Evolutionary conservation across 2,797 vertebrate genomes (phyloP).

Genomic region (Schizopygopsis malacanthus): DNA sequence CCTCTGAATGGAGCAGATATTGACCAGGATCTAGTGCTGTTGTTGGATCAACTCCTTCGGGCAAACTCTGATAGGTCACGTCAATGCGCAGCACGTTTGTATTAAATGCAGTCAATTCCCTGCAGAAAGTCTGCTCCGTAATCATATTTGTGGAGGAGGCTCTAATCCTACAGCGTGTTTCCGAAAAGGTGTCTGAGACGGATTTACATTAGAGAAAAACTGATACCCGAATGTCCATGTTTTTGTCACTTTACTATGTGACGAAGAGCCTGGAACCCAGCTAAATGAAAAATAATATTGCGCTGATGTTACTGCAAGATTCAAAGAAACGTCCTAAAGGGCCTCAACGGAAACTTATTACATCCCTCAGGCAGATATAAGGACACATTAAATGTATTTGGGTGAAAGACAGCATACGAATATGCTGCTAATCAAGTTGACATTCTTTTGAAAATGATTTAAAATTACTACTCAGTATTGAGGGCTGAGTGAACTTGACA

Average conservation of each 20-base stretch:
- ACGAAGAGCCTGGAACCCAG: neutral
- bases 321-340: neutral
- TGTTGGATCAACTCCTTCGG: slow-evolving; percentile 13
- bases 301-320: neutral
- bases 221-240: neutral
- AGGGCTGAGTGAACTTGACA: neutral
- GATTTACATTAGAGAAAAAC: slow-evolving; percentile 4
- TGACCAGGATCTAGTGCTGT: slow-evolving; percentile 21
- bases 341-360: neutral
- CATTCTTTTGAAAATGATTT: neutral
- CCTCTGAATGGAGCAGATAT: slow-evolving; percentile 15
- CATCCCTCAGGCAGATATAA: neutral
- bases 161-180: neutral
- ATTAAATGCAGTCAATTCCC: neutral
- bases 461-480: neutral
- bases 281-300: neutral
- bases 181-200: neutral
- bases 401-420: neutral
- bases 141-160: neutral
- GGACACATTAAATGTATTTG: neutral
- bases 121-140: neutral
- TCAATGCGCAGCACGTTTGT: slow-evolving; percentile 10
- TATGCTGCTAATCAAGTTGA: neutral
- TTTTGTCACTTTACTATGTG: neutral
- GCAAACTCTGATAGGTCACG: neutral